phyloP scores from a whole-genome alignment of 2,888 invertebrate genomes.

The Mellilla xanthometata region DNA sequence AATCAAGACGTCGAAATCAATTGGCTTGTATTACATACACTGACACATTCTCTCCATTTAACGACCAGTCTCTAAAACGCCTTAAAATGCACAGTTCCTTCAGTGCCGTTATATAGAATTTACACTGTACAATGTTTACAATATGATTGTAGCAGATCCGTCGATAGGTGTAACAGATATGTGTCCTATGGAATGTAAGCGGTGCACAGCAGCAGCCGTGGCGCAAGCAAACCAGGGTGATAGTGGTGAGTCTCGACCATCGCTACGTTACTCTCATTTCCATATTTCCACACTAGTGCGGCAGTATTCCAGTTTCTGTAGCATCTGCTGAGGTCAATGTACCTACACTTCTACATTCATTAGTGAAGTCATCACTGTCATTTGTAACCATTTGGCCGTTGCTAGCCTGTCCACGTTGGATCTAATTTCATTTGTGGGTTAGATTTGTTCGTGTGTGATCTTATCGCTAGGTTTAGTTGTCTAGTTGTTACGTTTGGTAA shows the following conservation, averaged over 20 bases:
- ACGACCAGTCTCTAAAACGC: no score
- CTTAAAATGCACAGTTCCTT: no score
- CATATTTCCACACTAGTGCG: slow-evolving; percentile 8
- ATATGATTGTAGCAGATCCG: slow-evolving; percentile 51
- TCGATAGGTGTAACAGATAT: slow-evolving; percentile 56
- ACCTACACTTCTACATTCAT: slow-evolving; percentile 40
- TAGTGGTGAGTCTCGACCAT: slow-evolving; percentile 62
- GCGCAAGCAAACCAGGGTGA: slow-evolving; percentile 58
- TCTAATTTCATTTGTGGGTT: slow-evolving; percentile 20
- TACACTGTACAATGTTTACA: slow-evolving; percentile 4
- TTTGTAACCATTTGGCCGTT: slow-evolving; percentile 30
- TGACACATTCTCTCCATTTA: no score
- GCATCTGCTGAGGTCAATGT: slow-evolving; percentile 33
- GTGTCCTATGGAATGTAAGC: slow-evolving; percentile 63
- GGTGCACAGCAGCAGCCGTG: slow-evolving; percentile 66
- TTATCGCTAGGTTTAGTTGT: slow-evolving; percentile 7
- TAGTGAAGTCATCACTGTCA: slow-evolving; percentile 28
- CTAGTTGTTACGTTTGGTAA: no score
- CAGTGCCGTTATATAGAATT: no score
- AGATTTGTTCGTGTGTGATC: slow-evolving; percentile 12
- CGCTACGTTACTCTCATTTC: slow-evolving; percentile 8
- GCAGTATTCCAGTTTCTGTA: slow-evolving; percentile 13
- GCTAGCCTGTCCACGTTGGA: slow-evolving; percentile 26
- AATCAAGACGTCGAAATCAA: no score
- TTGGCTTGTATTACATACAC: no score